phyloP scores from a whole-genome alignment of 2,888 invertebrate species.

The Ophioninae sp. region DNA sequence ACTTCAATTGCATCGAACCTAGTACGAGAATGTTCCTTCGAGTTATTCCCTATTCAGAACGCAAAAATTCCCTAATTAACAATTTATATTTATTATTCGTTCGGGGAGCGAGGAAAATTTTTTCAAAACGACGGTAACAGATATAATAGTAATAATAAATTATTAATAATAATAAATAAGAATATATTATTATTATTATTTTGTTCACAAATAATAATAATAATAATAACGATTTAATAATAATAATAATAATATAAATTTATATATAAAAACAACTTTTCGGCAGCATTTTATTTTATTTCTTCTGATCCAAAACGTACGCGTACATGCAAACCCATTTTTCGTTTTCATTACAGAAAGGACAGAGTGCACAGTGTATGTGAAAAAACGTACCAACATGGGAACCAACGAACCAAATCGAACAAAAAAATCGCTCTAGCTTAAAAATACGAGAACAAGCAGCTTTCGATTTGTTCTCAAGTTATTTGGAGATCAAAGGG shows the following conservation, averaged over 20 bases:
- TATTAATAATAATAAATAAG: constrained; percentile 7
- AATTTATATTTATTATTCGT: constrained; percentile 6
- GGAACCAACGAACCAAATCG: neutral
- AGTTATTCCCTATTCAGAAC: constrained; percentile 42
- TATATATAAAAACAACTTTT: constrained; percentile 12
- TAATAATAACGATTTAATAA: neutral
- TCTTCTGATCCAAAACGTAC: constrained; percentile 60
- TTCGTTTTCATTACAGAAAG: constrained; percentile 39
- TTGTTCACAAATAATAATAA: too few species aligned
- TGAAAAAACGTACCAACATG: constrained; percentile 55
- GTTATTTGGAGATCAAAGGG: constrained; percentile 73
- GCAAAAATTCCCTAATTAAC: constrained; percentile 36
- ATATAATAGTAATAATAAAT: constrained; percentile 3
- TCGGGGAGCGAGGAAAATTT: constrained; percentile 48
- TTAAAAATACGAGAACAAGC: constrained; percentile 14
- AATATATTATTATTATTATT: too few species aligned
- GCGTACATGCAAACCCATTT: constrained; percentile 18
- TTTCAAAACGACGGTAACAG: neutral
- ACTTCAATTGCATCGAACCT: constrained; percentile 1
- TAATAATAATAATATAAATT: constrained; percentile 10
- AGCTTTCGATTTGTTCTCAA: constrained; percentile 59
- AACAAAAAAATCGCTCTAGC: neutral
- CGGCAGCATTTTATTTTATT: constrained; percentile 6
- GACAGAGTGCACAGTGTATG: constrained; percentile 51
- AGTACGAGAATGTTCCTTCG: constrained; percentile 20